phyloP scores from a whole-genome alignment of 2,888 invertebrate genomes.

The Drosophila quinaria region DNA sequence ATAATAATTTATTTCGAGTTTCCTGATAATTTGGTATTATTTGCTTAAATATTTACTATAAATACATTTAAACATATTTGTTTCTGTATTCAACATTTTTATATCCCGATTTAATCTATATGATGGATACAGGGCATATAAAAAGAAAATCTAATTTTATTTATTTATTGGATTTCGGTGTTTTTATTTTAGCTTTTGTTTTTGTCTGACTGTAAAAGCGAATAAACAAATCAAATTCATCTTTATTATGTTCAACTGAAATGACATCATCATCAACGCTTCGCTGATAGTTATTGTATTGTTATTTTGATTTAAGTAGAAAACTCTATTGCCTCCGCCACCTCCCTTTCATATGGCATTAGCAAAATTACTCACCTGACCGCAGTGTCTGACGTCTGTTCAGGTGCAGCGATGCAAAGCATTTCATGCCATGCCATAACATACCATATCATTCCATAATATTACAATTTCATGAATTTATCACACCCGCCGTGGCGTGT shows the following conservation, averaged over 20 bases:
- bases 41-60: too few relatives aligned
- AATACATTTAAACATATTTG: not conserved
- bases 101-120: not conserved
- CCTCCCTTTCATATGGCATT: not conserved
- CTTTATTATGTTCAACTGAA: conserved; percentile 67
- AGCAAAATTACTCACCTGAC: conserved; percentile 26
- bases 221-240: conserved; percentile 67
- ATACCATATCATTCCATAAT: conserved; percentile 32
- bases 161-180: conserved; percentile 21
- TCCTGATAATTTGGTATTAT: too few relatives aligned
- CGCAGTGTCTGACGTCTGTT: conserved; percentile 47
- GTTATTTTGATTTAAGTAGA: conserved; percentile 28
- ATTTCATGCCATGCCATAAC: conserved; percentile 17
- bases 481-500: conserved; percentile 57
- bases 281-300: conserved; percentile 32
- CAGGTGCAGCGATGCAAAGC: conserved; percentile 74
- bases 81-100: not conserved
- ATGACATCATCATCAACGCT: conserved; percentile 66
- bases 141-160: conserved; percentile 1
- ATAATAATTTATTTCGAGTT: too few relatives aligned
- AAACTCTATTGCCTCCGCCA: conserved; percentile 22
- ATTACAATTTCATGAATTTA: conserved; percentile 58
- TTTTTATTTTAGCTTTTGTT: conserved; percentile 10
- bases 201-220: conserved; percentile 27
- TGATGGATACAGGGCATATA: not conserved